Base-by-base conservation (phyloP, 2,797 vertebrate species). In the Cyclopterus lumpus region DNA sequence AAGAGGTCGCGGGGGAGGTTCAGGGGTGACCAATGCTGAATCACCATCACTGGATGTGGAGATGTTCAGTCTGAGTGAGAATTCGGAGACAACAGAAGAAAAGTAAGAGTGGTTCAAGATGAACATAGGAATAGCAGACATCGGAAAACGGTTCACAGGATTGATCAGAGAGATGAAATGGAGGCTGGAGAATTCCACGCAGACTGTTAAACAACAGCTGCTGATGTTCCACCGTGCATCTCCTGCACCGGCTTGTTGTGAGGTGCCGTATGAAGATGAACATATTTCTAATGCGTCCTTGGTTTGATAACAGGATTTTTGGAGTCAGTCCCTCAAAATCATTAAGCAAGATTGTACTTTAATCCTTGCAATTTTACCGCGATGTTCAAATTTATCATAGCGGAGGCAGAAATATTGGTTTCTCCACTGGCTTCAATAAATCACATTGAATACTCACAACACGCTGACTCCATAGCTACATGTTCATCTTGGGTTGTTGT, bases 1-100 rank as follows among this genome's bases (percentile, higher is more conserved):
- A n/a, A 94, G 94, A 0, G 93, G 94, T 60, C 67, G 86, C 38
- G 46, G 82, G 7, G 65, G 70, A 73, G 72, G 42, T 3, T 58
- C 65, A 1, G 55, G 66, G 64, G 77, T 57, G 57, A 61, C 58
- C 26, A 42, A 65, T 1, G 61, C 72, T 51, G 77, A 82, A 48
- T 18, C 67, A 6, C n/a, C 76, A 5, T 80, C 66, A 32, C 22
- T 46, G 22, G 72, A 51, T 6, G 65, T 46, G 57, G 88, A 93
- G 67, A 54, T 36, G 84, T 93, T 93, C 65, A 77, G 77, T 32
- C 88, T 86, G 80, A 68, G 63, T 0, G 55, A 73, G 8, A 77
- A 66, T 85, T 75, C 0, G 12, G 18, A 1, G 6, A 65, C 11
- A 75, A 38, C 18, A 54, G 38, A 65, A 24, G 20, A 63, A 40